Evolutionary conservation across 1,140 invertebrate genomes (phyloP), one percentile per base, ranked within the genome.

Genomic region (Drosophila watanabei): DNA sequence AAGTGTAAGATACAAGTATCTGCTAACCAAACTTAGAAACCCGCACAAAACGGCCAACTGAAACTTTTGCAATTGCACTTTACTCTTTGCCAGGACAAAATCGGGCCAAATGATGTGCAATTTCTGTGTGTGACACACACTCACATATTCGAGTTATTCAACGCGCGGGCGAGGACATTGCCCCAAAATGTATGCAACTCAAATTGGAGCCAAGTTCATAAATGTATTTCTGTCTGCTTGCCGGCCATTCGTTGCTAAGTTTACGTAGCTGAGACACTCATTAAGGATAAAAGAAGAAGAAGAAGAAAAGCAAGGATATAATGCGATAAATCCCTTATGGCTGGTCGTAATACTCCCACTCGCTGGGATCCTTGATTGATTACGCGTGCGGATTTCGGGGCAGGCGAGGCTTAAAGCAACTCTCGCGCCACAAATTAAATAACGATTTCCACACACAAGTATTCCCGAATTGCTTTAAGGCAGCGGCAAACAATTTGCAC

Each of bases 61-160:
- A 68, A 84, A 90, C 73, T 79, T 77, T 80, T 62, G 46, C 71
- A 76, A 76, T 70, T 85, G 81, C 70, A 79, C 62, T 52, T 60
- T 85, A 79, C 70, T 76, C 58, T 52, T 41, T 35, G 70, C 58
- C 66, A 78, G 49, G 49, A 28, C 70, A 48, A 84, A 81, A 89
- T 90, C 86, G 83, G 80, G 72, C 87, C 86, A 90, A 90, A 90
- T 82, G 83, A 90, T 80, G 86, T 90, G 73, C 79, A 90, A 86
- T 86, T 82, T 86, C 54, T 69, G 48, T 16, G 49, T 16, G 28
- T 51, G 28, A 0, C 51, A 8, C 14, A 48, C 14, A 28, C 8
- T 24, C 18, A 61, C 10, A 35, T 10, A 16, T 33, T 35, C 28
- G 4, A 14, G 59, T 52, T 70, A 37, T 20, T 71, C 32, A 56